phyloP scores from a whole-genome alignment of 2,113 vertebrate species.

The Ceyx margarethae region DNA sequence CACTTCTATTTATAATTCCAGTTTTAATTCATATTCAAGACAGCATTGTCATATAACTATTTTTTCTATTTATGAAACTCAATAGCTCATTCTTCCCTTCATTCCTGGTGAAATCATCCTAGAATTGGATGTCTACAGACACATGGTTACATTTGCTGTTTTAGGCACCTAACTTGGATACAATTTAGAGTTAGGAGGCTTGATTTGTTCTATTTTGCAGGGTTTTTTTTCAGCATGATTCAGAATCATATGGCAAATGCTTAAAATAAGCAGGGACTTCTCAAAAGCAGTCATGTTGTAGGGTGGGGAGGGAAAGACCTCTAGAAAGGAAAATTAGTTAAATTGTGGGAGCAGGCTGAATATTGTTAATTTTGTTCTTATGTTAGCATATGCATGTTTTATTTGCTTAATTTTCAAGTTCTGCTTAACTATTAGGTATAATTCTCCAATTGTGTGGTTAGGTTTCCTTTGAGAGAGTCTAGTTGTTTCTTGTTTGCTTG shows the following conservation, averaged over 20 bases:
- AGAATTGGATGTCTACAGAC: not conserved
- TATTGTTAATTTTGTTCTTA: not conserved
- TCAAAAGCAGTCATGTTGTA: not conserved
- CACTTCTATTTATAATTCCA: not conserved
- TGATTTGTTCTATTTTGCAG: not conserved
- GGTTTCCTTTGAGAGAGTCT: not conserved
- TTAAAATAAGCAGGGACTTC: constrained; percentile 2
- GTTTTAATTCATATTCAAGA: not conserved
- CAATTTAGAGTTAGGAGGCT: not conserved
- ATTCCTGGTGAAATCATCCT: not conserved
- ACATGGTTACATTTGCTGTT: not conserved
- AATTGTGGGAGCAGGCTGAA: not conserved
- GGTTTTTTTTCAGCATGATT: not conserved
- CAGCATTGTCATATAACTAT: not conserved
- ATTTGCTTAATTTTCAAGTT: not conserved
- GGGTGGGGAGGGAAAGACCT: not conserved
- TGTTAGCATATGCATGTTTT: not conserved
- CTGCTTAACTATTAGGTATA: not conserved
- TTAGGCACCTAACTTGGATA: not conserved
- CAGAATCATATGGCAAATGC: constrained; percentile 19
- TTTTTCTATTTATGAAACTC: not conserved
- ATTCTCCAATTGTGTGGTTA: not conserved
- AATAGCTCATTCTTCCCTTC: not conserved
- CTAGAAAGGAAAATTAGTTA: not conserved
- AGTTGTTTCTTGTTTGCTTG: not conserved